Base-by-base conservation (phyloP, 2,888 invertebrate species). In the Ornithoptera alexandrae region DNA sequence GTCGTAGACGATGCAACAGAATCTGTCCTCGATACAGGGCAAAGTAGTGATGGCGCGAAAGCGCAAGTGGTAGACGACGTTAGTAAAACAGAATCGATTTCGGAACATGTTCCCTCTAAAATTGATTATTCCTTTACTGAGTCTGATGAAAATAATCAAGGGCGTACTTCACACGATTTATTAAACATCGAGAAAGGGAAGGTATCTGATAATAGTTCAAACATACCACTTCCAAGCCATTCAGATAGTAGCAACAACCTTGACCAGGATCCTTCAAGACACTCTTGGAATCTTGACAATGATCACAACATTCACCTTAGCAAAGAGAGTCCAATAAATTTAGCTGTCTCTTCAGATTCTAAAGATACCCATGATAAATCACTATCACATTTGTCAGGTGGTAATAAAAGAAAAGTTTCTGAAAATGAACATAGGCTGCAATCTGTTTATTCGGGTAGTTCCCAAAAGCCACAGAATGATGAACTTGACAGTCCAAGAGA, bases 71-170 rank as follows among this genome's bases (percentile, higher is more conserved):
- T 69, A 58, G 80, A 81, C 30, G 85, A 86, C 56, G 81, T 82
- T 64, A 88, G 84, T 75, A 83, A 84, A 68, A 85, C 86, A 17
- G 92, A 90, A 74, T 90, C 92, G 57, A 88, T 92, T 79, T 92
- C 92, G 2, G 92, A 92, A 76, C 86, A 91, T 71, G 83, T 92
- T 77, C 89, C 87, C 56, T 89, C 87, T 62, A 86, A 87, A 79
- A 76, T 84, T 50, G 90, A 89, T 53, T 87, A 85, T 74, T 88
- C 88, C 2, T 36, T 79, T 17, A 82, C 86, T 50, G 88, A 86
- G 61, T 84, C 87, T 17, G 85, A 87, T 10, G 78, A 83, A 74
- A 78, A 74, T 12, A 78, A 70, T 7, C 74, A 77, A 39, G 72
- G 73, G 39, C 72, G 76, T 58, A 69, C 74, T 72, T 74, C 82